Conservation (phyloP, 2,113 vertebrate genomes). For the Calidris pugnax region DNA sequence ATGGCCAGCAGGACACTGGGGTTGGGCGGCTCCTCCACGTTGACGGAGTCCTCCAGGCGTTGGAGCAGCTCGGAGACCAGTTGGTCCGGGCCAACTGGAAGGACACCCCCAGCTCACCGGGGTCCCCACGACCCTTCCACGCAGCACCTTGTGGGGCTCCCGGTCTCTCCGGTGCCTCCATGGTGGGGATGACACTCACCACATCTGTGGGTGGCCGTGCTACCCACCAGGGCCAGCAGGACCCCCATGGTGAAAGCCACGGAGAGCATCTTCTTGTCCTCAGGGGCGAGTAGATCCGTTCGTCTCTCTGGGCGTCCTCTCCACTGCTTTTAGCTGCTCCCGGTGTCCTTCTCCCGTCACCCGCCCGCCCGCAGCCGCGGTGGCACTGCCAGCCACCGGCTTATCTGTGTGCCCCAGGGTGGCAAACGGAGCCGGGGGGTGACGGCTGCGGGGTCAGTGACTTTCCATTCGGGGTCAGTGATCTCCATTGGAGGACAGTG, state of each 20-base stretch:
- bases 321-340: background rate
- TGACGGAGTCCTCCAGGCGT: constrained; percentile 25
- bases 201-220: fast-evolving
- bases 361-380: fast-evolving
- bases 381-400: fast-evolving
- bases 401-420: background rate
- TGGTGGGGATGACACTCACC: background rate
- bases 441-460: no score
- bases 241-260: background rate
- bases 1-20: constrained; percentile 76
- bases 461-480: no score
- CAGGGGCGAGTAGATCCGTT: fast-evolving
- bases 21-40: background rate
- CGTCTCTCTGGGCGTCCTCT: fast-evolving
- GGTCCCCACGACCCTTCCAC: fast-evolving
- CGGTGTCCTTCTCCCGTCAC: fast-evolving
- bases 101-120: background rate
- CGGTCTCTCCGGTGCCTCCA: fast-evolving
- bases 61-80: background rate
- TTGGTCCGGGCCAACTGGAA: background rate
- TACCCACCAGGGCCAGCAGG: background rate
- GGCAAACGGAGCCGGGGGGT: fast-evolving
- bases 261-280: background rate
- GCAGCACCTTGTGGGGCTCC: no score
- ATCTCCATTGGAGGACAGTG: no score